Evolutionary conservation across 2,888 invertebrate species (phyloP).

Genomic region (Brachypalpus laphriformis): DNA sequence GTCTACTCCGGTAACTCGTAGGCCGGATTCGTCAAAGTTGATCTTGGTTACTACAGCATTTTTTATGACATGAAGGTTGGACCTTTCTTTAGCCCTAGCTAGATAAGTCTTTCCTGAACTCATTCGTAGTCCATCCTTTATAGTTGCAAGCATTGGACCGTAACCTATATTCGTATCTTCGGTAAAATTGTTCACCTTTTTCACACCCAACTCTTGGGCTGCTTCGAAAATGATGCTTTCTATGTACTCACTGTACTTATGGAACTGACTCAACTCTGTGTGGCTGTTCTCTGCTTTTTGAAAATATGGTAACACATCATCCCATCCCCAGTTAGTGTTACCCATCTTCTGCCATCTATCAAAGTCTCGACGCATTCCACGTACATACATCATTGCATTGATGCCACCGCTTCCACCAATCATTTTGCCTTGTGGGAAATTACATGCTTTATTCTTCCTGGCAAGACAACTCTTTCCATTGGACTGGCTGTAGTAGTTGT

Average conservation of each 20-base stretch:
- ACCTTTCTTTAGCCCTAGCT: constrained; percentile 82
- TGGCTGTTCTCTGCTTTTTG: constrained; percentile 86
- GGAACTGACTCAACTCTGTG: constrained; percentile 76
- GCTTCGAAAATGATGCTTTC: constrained; percentile 81
- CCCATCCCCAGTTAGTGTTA: constrained; percentile 88
- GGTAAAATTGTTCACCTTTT: constrained; percentile 80
- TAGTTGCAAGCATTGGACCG: constrained; percentile 83
- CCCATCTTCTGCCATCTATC: constrained; percentile 86
- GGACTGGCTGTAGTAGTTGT: constrained; percentile 78
- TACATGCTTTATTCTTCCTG: constrained; percentile 80
- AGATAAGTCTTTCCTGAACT: constrained; percentile 90
- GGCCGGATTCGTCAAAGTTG: constrained; percentile 83
- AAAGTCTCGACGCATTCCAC: constrained; percentile 86
- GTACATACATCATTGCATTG: constrained; percentile 87
- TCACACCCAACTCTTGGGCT: constrained; percentile 83
- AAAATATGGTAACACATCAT: constrained; percentile 90
- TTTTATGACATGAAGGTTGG: constrained; percentile 83
- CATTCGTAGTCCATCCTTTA: constrained; percentile 87
- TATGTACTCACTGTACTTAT: constrained; percentile 36
- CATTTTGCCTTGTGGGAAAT: constrained; percentile 85
- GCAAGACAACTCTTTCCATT: constrained; percentile 76
- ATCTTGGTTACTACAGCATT: constrained; percentile 84
- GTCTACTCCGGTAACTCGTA: constrained; percentile 83
- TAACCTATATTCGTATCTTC: constrained; percentile 83
- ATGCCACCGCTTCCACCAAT: constrained; percentile 87